These are phyloP conservation scores for Labrus mixtus DNA, from an alignment of 2,113 vertebrate genomes.

Conservation along the genomic window DNA sequence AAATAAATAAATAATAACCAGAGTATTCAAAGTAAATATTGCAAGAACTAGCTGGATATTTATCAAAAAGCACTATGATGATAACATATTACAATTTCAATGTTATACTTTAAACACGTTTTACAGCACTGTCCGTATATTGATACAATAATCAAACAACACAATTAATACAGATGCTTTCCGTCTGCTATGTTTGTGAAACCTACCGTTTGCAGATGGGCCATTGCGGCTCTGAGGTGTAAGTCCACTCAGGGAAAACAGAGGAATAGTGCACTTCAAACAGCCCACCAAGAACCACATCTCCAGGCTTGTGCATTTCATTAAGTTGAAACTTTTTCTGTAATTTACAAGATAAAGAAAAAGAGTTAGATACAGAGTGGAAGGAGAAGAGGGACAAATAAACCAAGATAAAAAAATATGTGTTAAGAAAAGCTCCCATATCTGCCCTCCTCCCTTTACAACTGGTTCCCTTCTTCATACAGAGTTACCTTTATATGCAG, in stretches of 20 bases:
- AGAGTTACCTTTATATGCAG: background rate
- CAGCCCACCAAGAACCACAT: slow-evolving; percentile 65
- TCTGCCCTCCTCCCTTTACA: background rate
- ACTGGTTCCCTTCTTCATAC: background rate
- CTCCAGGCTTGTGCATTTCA: slow-evolving; percentile 57
- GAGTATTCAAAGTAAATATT: too few relatives aligned
- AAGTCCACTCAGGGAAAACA: slow-evolving; percentile 50
- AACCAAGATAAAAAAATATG: background rate
- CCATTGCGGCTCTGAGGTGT: slow-evolving; percentile 48
- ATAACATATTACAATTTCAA: too few relatives aligned
- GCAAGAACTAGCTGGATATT: too few relatives aligned
- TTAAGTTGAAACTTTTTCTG: slow-evolving; percentile 55
- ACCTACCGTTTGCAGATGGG: slow-evolving; percentile 61
- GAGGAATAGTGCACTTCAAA: slow-evolving; percentile 54
- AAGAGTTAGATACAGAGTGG: background rate
- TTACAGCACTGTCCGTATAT: too few relatives aligned
- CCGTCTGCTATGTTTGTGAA: background rate
- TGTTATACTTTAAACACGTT: too few relatives aligned
- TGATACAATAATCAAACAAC: too few relatives aligned
- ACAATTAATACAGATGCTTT: too few relatives aligned
- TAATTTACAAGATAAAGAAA: slow-evolving; percentile 39
- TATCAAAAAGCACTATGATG: too few relatives aligned
- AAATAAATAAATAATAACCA: background rate
- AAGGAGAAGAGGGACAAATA: background rate
- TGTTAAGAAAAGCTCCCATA: background rate